Percentiles rank a stretch among this genome's conserved stretches.
phyloP scores from a whole-genome alignment of 2,797 vertebrate genomes.

The Percopsis omiscomaycus region DNA sequence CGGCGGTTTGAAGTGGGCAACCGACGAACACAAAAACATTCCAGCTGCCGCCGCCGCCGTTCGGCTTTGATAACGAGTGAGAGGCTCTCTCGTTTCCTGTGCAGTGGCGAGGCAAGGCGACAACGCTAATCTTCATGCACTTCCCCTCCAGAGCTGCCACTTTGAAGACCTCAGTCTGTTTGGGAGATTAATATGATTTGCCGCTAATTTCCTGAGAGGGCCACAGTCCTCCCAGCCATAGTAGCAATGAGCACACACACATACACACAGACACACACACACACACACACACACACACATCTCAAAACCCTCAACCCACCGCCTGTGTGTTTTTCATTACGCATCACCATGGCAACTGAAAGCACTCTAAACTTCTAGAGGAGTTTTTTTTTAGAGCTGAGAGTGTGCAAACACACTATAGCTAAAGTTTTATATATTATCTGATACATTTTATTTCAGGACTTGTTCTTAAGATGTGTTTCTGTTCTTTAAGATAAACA shows the following conservation, averaged over 20 bases:
- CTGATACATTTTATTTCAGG: too few species aligned
- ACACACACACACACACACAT: background rate
- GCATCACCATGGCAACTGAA: conserved; percentile 57
- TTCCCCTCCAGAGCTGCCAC: conserved; percentile 48
- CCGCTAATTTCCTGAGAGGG: conserved; percentile 54
- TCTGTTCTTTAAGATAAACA: too few species aligned
- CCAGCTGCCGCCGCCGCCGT: background rate
- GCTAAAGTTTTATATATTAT: too few species aligned
- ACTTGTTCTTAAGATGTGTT: too few species aligned
- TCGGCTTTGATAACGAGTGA: conserved; percentile 65
- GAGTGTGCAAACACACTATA: too few species aligned
- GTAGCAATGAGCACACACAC: conserved; percentile 25
- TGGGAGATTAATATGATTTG: conserved; percentile 61
- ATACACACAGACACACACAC: conserved; percentile 9
- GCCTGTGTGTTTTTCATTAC: conserved; percentile 25
- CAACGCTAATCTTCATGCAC: conserved; percentile 59
- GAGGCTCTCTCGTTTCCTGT: conserved; percentile 61
- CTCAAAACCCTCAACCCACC: conserved; percentile 2
- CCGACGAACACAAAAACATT: conserved; percentile 19
- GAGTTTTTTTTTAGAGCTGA: conserved; percentile 8
- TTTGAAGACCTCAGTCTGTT: conserved; percentile 66
- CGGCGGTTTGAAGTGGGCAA: conserved; percentile 58
- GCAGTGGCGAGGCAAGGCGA: conserved; percentile 37
- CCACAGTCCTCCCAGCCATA: conserved; percentile 28
- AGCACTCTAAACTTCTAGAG: conserved; percentile 37